Percentiles rank a stretch among this genome's conserved stretches.
These are phyloP conservation scores for Columba livia DNA, from an alignment of 2,113 vertebrate genomes.

Conservation along the genomic window DNA sequence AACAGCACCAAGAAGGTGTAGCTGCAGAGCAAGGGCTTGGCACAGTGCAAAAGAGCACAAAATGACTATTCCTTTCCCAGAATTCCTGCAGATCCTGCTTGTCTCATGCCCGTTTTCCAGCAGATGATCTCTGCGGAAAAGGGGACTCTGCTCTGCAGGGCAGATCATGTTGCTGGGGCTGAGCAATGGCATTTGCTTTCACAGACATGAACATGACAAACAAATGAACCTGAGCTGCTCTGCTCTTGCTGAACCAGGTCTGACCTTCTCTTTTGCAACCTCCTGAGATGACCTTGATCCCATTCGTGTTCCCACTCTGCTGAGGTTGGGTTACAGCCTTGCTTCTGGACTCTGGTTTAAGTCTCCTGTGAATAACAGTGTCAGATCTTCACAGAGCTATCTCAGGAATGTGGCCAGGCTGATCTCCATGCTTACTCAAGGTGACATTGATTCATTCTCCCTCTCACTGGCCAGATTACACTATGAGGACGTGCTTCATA, in stretches of 20 bases:
- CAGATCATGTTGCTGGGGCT: background rate
- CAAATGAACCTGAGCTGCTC: background rate
- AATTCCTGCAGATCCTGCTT: background rate
- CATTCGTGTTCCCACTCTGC: background rate
- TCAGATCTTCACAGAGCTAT: slow-evolving; percentile 64
- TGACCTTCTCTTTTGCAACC: slow-evolving; percentile 28
- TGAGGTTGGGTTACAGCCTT: background rate
- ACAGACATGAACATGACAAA: background rate
- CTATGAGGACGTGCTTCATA: background rate
- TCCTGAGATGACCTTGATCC: slow-evolving; percentile 41
- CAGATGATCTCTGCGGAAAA: background rate
- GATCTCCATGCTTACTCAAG: slow-evolving; percentile 62
- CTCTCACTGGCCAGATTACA: slow-evolving; percentile 35
- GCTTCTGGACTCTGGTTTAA: slow-evolving; percentile 65
- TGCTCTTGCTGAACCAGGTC: background rate
- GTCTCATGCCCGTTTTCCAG: background rate
- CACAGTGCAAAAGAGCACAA: background rate
- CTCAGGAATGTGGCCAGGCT: slow-evolving; percentile 67
- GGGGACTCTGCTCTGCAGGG: background rate
- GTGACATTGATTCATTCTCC: slow-evolving; percentile 68
- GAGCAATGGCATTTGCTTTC: background rate
- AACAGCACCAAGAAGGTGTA: background rate
- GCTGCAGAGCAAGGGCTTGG: background rate
- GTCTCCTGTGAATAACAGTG: slow-evolving; percentile 54
- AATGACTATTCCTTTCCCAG: background rate